Evolutionary conservation across 35 echinoderm and acorn worm genomes (phyloP), one percentile per base, ranked within the genome.

Genomic region (Ophiothrix spiculata): DNA sequence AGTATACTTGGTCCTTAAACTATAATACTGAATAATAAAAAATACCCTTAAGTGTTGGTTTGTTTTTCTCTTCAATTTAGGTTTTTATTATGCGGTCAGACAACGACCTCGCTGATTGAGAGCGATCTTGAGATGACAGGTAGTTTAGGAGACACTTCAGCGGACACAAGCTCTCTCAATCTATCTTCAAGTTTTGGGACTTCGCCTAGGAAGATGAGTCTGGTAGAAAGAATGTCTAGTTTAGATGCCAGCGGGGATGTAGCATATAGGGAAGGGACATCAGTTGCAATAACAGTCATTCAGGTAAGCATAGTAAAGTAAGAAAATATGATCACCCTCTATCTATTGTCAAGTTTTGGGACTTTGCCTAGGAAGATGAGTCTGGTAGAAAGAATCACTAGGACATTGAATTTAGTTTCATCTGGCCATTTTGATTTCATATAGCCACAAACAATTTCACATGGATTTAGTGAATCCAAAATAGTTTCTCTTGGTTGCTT

Each of bases 81-180:
- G 40, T 98, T 98, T 83, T 76, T 98, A 34, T 87, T 98, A 16
- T 99, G 92, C 42, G 92, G 96, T 3, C 92, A 99, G 79, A 94
- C 96, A 15, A 94, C 86, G 6, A 93, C 91, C 0, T 88, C 84
- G 25, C 35, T 91, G 1, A 81, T 94, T 31, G 91, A 99, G 77
- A 93, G 92, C 76, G 92, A 99, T 69, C 89, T 93, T 1, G 91
- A 88, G 12, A 74, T 88, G 13, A 92, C 74, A 38, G 90, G 89
- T 39, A 83, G 83, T 34, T 76, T 79, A 63, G 91, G 86, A 23
- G 88, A 97, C 16, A 49, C 76, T n/a, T 90, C 94, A 8, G 63
- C 88, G 23, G 73, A 86, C 33, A 85, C 87, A 56, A 87, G 39
- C 42, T 93, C 94, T 4, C 37, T 80, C 41, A 84, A 84, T 41